Evolutionary conservation across 2,797 vertebrate species (phyloP).

Genomic region (Cetoscarus ocellatus): DNA sequence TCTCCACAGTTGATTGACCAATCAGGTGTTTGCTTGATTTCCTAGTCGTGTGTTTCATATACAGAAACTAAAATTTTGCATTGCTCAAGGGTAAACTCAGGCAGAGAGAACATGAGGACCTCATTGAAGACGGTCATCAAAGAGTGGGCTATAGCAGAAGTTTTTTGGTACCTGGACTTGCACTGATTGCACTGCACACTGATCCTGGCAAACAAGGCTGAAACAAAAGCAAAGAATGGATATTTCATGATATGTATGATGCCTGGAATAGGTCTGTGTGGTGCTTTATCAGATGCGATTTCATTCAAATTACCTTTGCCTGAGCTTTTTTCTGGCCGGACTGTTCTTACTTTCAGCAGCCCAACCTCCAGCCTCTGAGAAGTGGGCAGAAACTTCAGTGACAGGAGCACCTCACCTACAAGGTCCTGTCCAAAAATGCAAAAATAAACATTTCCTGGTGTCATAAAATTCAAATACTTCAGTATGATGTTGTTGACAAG

Average conservation of each 20-base stretch:
- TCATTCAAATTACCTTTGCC: constrained; percentile 51
- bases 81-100: constrained; percentile 71
- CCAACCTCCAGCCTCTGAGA: constrained; percentile 84
- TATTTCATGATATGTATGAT: too few relatives aligned
- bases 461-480: background rate
- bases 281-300: background rate
- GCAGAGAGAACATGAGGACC: constrained; percentile 82
- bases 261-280: background rate
- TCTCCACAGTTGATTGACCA: constrained; percentile 80
- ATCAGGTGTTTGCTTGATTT: constrained; percentile 75
- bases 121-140: constrained; percentile 85
- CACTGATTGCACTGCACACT: constrained; percentile 81
- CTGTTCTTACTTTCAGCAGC: constrained; percentile 81
- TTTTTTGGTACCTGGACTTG: constrained; percentile 84
- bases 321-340: constrained; percentile 31
- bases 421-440: constrained; percentile 72
- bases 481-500: too few relatives aligned
- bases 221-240: constrained; percentile 12
- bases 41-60: constrained; percentile 66
- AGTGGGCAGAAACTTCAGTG: constrained; percentile 84
- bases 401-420: constrained; percentile 84
- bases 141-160: constrained; percentile 58
- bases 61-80: constrained; percentile 80
- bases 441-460: background rate
- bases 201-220: constrained; percentile 82